These are phyloP conservation scores for Lordiphosa clarofinis DNA, from an alignment of 1,140 invertebrate species.

Conservation along the genomic window DNA sequence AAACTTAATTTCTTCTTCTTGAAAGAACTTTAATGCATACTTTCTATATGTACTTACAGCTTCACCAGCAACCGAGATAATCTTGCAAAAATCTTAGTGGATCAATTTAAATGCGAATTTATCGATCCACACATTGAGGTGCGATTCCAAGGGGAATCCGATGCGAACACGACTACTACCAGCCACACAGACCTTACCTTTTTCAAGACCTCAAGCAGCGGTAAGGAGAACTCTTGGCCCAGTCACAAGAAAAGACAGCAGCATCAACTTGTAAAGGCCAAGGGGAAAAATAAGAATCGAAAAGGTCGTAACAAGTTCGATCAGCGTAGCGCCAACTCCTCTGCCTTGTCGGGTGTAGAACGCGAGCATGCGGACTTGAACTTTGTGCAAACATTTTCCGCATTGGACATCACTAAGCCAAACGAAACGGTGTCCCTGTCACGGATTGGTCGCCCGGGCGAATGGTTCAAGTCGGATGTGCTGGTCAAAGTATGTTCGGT, in stretches of 20 bases:
- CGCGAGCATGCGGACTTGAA: background rate
- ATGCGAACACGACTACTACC: background rate
- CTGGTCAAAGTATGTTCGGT: slow-evolving; percentile 30
- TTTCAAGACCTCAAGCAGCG: slow-evolving; percentile 1
- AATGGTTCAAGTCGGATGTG: slow-evolving; percentile 38
- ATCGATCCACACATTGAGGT: slow-evolving; percentile 33
- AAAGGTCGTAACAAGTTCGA: too few relatives aligned
- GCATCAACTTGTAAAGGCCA: too few relatives aligned
- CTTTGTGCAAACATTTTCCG: slow-evolving; percentile 21
- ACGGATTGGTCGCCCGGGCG: background rate
- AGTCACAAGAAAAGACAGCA: background rate
- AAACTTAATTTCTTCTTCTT: too few relatives aligned
- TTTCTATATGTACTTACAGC: slow-evolving; percentile 15
- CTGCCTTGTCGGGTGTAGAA: background rate
- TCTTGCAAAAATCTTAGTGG: slow-evolving; percentile 1
- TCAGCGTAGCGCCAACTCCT: slow-evolving; percentile 1
- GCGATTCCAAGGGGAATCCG: slow-evolving; percentile 9
- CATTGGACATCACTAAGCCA: slow-evolving; percentile 21
- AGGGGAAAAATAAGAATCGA: background rate
- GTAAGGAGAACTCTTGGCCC: slow-evolving; percentile 1
- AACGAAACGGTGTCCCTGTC: background rate
- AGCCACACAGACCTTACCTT: background rate
- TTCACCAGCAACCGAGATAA: slow-evolving; percentile 2
- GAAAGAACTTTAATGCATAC: background rate
- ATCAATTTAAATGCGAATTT: slow-evolving; percentile 16